Conservation (phyloP, 2,888 invertebrate genomes). For the Drosophila mayaguana region DNA sequence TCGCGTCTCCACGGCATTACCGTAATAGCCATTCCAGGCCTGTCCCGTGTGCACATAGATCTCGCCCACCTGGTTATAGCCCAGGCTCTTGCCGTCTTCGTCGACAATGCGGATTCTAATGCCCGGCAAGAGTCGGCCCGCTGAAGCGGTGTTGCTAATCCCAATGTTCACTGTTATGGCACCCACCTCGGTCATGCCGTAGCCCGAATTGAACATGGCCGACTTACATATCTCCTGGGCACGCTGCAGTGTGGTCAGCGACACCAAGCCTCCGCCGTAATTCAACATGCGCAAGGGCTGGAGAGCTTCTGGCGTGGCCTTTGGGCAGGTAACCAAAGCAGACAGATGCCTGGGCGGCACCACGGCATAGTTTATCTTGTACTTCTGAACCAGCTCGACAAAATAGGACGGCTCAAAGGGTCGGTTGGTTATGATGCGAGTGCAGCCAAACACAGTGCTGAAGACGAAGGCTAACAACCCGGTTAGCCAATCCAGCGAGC, state of each 20-base stretch:
- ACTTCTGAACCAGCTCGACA: conserved; percentile 67
- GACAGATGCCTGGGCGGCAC: conserved; percentile 70
- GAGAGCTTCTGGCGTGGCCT: conserved; percentile 58
- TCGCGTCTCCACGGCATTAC: conserved; percentile 70
- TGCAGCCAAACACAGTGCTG: conserved; percentile 55
- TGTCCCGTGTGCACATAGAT: conserved; percentile 65
- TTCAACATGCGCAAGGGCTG: conserved; percentile 58
- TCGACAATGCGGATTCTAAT: conserved; percentile 71
- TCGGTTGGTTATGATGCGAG: conserved; percentile 67
- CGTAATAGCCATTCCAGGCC: conserved; percentile 80
- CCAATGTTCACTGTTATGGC: conserved; percentile 58
- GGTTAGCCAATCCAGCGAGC: conserved; percentile 71
- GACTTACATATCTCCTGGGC: conserved; percentile 59
- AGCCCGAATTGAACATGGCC: conserved; percentile 62
- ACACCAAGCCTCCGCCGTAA: conserved; percentile 69
- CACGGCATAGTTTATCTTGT: conserved; percentile 65
- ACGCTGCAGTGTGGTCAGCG: conserved; percentile 54
- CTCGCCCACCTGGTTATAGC: conserved; percentile 76
- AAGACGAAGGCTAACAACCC: conserved; percentile 59
- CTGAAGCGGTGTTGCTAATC: conserved; percentile 60
- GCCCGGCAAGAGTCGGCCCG: conserved; percentile 66
- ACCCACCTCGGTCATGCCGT: conserved; percentile 78
- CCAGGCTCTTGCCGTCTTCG: conserved; percentile 63
- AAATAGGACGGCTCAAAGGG: conserved; percentile 68
- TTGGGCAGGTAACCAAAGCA: conserved; percentile 53